phyloP scores from a whole-genome alignment of 2,797 vertebrate genomes.

The Silurus aristotelis region DNA sequence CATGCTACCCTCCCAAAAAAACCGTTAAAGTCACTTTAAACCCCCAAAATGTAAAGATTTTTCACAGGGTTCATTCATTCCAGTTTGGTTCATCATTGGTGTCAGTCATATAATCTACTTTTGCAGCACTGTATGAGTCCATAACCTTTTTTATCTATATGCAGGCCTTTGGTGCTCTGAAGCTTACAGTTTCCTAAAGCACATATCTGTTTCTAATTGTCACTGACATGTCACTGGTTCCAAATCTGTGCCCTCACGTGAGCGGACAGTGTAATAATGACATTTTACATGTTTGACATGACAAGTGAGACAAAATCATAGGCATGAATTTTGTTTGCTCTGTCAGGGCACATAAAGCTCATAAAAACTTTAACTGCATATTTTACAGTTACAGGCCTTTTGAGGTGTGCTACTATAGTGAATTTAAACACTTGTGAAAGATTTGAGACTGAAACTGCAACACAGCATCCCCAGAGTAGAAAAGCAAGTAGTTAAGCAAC shows the following conservation, averaged over 20 bases:
- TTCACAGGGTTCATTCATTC: slow-evolving; percentile 56
- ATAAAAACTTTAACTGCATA: background rate
- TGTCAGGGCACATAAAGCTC: background rate
- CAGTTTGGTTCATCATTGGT: slow-evolving; percentile 41
- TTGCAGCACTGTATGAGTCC: slow-evolving; percentile 10
- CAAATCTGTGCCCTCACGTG: background rate
- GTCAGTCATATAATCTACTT: slow-evolving; percentile 40
- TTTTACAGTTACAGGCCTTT: background rate
- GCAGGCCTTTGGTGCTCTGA: slow-evolving; percentile 43
- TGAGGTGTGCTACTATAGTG: background rate
- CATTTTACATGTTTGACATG: background rate
- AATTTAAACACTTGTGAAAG: background rate
- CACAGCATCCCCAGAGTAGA: background rate
- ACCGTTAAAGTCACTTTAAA: slow-evolving; percentile 53
- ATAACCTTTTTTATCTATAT: slow-evolving; percentile 38
- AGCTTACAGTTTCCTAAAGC: slow-evolving; percentile 13
- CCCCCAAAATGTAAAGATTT: slow-evolving; percentile 52
- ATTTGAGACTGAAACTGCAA: background rate
- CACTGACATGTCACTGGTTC: background rate
- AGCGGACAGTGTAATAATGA: background rate
- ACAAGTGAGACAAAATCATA: background rate
- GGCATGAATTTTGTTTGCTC: background rate
- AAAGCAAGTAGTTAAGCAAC: background rate
- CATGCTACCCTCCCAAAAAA: slow-evolving; percentile 49
- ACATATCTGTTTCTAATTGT: background rate